phyloP scores from a whole-genome alignment of 2,113 vertebrate species.

The Scopus umbretta region DNA sequence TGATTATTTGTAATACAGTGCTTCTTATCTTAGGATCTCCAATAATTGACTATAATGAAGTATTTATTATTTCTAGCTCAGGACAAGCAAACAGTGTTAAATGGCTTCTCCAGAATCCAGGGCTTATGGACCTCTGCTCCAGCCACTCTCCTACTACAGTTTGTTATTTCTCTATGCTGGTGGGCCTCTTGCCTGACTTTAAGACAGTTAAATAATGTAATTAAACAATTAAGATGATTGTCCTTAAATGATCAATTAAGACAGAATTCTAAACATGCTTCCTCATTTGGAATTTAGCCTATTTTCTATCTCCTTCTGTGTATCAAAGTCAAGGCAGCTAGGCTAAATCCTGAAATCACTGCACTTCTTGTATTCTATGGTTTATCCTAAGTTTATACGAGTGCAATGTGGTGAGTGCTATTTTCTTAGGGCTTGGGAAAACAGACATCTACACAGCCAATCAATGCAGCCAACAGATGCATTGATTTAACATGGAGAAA shows the following conservation, averaged over 20 bases:
- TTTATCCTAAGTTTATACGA: background rate
- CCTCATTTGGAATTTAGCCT: constrained; percentile 40
- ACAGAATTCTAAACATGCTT: constrained; percentile 53
- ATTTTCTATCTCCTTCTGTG: constrained; percentile 24
- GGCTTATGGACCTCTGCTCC: constrained; percentile 7
- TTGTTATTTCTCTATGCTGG: constrained; percentile 64
- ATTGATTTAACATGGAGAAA: background rate
- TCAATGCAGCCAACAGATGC: background rate
- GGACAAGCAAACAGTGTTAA: constrained; percentile 58
- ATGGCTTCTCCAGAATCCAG: constrained; percentile 38
- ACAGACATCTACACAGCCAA: background rate
- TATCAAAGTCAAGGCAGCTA: background rate
- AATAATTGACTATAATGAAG: constrained; percentile 48
- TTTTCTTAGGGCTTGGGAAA: background rate
- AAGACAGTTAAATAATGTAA: constrained; percentile 61
- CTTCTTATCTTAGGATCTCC: constrained; percentile 9
- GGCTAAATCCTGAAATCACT: background rate
- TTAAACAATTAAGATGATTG: constrained; percentile 62
- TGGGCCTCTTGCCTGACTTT: constrained; percentile 53
- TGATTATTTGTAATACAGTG: constrained; percentile 35
- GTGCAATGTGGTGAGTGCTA: background rate
- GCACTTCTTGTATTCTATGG: background rate
- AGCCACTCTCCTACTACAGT: constrained; percentile 43
- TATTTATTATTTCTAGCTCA: constrained; percentile 64
- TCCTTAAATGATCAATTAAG: constrained; percentile 63